phyloP scores from a whole-genome alignment of 2,888 invertebrate species.

The Lepetodrilus schrolli region DNA sequence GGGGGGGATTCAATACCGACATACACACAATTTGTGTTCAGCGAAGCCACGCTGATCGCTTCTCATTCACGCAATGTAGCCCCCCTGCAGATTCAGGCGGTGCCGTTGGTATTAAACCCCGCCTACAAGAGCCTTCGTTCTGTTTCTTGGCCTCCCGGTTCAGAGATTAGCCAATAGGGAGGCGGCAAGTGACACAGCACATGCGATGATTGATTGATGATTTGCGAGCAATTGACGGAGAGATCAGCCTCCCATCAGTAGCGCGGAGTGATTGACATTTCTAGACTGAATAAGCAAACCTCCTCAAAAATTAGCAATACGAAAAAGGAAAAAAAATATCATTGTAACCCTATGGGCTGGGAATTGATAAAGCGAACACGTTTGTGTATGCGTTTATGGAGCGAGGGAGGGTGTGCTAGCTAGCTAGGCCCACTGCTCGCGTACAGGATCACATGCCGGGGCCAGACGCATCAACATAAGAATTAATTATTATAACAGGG shows the following conservation, averaged over 20 bases:
- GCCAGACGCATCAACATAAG: conserved; percentile 10
- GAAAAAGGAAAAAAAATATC: background rate
- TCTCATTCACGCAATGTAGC: too few species aligned
- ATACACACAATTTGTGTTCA: too few species aligned
- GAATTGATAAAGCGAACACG: conserved; percentile 19
- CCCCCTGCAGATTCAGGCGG: too few species aligned
- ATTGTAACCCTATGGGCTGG: background rate
- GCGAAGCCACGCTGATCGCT: too few species aligned
- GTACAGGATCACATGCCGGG: too few species aligned
- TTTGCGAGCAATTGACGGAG: background rate
- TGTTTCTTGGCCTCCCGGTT: background rate
- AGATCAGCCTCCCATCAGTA: background rate
- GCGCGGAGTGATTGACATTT: background rate
- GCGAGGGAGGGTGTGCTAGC: background rate
- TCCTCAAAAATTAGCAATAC: conserved; percentile 17
- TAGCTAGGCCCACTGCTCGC: too few species aligned
- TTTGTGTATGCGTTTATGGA: background rate
- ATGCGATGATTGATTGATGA: background rate
- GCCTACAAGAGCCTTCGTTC: background rate
- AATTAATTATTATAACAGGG: conserved; percentile 20
- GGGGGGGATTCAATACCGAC: too few species aligned
- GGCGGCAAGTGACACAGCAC: too few species aligned
- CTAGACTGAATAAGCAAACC: background rate
- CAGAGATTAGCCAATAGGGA: background rate
- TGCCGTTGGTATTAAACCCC: too few species aligned